Base-by-base conservation (phyloP, 2,797 vertebrate genomes). In the Onychomys torridus region DNA sequence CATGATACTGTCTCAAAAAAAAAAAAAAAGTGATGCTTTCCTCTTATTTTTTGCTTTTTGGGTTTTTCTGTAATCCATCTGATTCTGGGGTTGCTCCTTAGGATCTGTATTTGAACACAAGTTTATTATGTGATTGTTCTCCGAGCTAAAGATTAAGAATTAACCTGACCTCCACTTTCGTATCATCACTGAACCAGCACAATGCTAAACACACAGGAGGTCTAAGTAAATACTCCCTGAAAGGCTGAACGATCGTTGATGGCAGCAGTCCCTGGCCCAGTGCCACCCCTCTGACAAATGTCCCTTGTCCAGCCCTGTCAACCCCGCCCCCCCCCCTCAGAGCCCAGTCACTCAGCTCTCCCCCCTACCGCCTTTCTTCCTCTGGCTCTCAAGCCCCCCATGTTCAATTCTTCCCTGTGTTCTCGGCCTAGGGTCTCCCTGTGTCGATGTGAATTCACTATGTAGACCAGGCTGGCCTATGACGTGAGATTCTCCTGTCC, bases 281-380 rank as follows among this genome's bases (percentile, higher is more conserved):
- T 2, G 27, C 89, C 52, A 27, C 6, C 59, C 11, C 5, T 9
- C 0, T 6, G 3, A 1, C 2, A 25, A 2, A 2, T 6, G 6
- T 9, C 32, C 5, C 43, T 37, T 0, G 8, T 11, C 21, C 11
- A 52, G 43, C 34, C 27, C 37, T 21, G 19, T 49, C 67, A 1
- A 32, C 29, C 11, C 52, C 61, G 10, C 59, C 12, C 12, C 6
- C 17, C 40, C 17, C 23, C 61, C 84, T 61, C 59, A 19, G 73
- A 93, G 32, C 21, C 57, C 46, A 83, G 52, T 25, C 71, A 73
- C 71, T 52, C 29, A 5, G 32, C 32, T 40, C 14, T 63, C 55
- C 16, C 10, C 32, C 59, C 78, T 52, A 40, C 6, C 23, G 55
- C 61, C 34, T 75, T 75, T 59, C 69, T 61, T 37, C 55, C 65